phyloP scores from a whole-genome alignment of 2,888 invertebrate genomes.

The Tetragonisca angustula region DNA sequence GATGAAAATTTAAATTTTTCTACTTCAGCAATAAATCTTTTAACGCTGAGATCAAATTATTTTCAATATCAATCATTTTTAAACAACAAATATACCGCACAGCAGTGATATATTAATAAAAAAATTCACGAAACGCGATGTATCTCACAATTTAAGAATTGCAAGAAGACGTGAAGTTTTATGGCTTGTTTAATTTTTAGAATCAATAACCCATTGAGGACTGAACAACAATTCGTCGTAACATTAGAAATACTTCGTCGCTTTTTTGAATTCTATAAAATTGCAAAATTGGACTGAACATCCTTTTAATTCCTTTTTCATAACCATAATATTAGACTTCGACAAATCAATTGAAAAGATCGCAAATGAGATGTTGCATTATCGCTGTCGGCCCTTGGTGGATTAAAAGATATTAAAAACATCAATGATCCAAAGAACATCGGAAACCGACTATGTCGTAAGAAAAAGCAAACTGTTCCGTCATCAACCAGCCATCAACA shows the following conservation, averaged over 20 bases:
- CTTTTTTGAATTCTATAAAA: background rate
- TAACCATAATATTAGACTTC: background rate
- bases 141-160: slow-evolving; percentile 18
- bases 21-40: too few species aligned
- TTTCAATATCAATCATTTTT: too few species aligned
- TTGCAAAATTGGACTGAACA: background rate
- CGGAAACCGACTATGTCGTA: background rate
- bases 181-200: background rate
- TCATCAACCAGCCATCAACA: background rate
- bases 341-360: background rate
- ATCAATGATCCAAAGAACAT: background rate
- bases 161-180: background rate
- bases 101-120: background rate
- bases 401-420: background rate
- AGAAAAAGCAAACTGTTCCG: background rate
- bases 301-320: too few species aligned
- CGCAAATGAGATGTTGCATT: background rate
- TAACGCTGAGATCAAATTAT: too few species aligned
- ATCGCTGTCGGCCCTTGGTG: background rate
- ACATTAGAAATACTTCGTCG: background rate
- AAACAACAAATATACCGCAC: background rate
- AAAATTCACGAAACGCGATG: background rate
- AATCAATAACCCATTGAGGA: background rate
- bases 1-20: background rate
- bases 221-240: background rate